phyloP scores from a whole-genome alignment of 35 echinoderm and acorn worm species.

The Eucidaris tribuloides region DNA sequence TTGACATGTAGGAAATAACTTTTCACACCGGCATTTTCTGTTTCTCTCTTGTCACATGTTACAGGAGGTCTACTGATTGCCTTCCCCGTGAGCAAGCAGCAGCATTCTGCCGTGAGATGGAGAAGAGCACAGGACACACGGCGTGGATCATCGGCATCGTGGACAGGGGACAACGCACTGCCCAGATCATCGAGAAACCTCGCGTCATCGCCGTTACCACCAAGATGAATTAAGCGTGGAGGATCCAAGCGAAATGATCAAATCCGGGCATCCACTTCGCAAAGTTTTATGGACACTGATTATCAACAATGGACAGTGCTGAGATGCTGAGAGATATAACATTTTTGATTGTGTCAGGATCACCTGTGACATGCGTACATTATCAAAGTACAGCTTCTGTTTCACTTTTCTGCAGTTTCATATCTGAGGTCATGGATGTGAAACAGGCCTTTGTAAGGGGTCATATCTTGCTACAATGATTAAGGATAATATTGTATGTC shows the following conservation, averaged over 20 bases:
- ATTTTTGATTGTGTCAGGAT: background rate
- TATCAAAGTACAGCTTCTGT: background rate
- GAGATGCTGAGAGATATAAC: background rate
- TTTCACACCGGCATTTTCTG: too few species aligned
- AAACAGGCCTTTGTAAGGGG: too few species aligned
- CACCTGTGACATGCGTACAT: background rate
- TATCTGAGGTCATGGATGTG: too few species aligned
- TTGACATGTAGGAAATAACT: too few species aligned
- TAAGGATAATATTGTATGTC: too few species aligned
- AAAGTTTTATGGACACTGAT: background rate
- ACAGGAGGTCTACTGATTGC: slow-evolving; percentile 89
- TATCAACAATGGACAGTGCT: background rate
- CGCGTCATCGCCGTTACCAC: slow-evolving; percentile 84
- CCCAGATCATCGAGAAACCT: slow-evolving; percentile 76
- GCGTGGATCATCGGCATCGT: slow-evolving; percentile 98
- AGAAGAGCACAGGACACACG: slow-evolving; percentile 54
- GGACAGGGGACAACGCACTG: slow-evolving; percentile 72
- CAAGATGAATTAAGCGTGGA: slow-evolving; percentile 56
- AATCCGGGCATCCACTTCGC: background rate
- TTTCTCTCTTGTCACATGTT: background rate
- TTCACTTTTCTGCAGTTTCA: background rate
- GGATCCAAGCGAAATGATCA: background rate
- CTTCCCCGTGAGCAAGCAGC: slow-evolving; percentile 90
- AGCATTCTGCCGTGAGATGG: slow-evolving; percentile 84
- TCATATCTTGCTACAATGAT: too few species aligned